A percentile compares a stretch with the other conserved stretches of the same genome.
These are phyloP conservation scores for Ailuropoda melanoleuca DNA, from an alignment of 2,113 vertebrate genomes.

Conservation along the genomic window DNA sequence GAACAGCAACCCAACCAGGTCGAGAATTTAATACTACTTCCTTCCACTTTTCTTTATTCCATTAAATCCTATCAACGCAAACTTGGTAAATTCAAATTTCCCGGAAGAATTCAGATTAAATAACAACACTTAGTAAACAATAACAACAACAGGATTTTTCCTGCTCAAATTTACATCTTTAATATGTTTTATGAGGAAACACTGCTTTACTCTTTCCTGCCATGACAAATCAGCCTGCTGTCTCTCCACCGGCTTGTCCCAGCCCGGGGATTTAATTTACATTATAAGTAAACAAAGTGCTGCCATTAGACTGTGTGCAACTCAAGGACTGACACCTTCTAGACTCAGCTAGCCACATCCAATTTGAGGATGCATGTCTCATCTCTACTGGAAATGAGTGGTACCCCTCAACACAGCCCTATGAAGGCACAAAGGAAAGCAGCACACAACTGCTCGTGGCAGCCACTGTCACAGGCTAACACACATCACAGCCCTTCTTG, in stretches of 20 bases:
- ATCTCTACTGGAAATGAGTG: conserved; percentile 25
- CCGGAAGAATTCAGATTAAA: background rate
- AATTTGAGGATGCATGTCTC: background rate
- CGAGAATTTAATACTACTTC: background rate
- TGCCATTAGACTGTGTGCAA: background rate
- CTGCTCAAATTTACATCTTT: background rate
- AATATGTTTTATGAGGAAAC: background rate
- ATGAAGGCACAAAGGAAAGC: background rate
- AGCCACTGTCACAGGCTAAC: background rate
- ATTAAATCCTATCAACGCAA: background rate
- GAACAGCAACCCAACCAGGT: background rate
- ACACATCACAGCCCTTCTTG: background rate
- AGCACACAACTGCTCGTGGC: background rate
- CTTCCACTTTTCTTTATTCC: background rate
- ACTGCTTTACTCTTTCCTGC: background rate
- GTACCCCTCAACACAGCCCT: background rate
- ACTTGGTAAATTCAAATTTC: background rate
- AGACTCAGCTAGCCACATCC: background rate
- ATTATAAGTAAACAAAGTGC: background rate
- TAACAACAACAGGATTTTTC: background rate
- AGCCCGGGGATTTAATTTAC: conserved; percentile 37
- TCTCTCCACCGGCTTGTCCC: background rate
- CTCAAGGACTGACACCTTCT: background rate
- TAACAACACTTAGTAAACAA: background rate
- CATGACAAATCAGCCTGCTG: background rate